Evolutionary conservation across 2,888 invertebrate genomes (phyloP).

Genomic region (Nephrotoma appendiculata): DNA sequence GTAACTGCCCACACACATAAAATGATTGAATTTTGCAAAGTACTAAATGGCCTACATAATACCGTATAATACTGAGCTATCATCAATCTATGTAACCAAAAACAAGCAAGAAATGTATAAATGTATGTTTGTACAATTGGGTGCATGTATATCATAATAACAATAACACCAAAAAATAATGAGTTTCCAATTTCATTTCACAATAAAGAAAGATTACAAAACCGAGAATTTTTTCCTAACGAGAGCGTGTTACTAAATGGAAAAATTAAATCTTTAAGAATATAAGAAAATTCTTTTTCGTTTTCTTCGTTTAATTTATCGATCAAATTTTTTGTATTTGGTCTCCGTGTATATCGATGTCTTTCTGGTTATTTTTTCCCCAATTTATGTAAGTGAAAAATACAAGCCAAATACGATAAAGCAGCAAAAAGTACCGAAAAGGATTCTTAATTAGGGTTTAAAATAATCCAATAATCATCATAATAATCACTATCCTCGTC

Average conservation of each 20-base stretch:
- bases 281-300: neutral
- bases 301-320: neutral
- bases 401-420: neutral
- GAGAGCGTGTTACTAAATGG: neutral
- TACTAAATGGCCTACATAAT: neutral
- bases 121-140: neutral
- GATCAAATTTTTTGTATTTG: neutral
- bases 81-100: neutral
- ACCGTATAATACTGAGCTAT: neutral
- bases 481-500: neutral
- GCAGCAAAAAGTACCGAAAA: neutral
- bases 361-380: neutral
- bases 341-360: neutral
- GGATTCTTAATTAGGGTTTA: neutral
- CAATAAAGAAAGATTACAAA: neutral
- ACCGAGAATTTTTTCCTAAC: neutral
- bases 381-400: neutral
- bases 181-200: neutral
- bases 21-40: neutral
- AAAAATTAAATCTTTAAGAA: neutral
- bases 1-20: neutral
- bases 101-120: neutral
- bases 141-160: neutral
- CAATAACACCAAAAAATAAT: neutral
- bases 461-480: neutral